A percentile compares a stretch with the other conserved stretches of the same genome.
Conservation (phyloP, 2,113 vertebrate genomes). For the Myiopsitta monachus region DNA sequence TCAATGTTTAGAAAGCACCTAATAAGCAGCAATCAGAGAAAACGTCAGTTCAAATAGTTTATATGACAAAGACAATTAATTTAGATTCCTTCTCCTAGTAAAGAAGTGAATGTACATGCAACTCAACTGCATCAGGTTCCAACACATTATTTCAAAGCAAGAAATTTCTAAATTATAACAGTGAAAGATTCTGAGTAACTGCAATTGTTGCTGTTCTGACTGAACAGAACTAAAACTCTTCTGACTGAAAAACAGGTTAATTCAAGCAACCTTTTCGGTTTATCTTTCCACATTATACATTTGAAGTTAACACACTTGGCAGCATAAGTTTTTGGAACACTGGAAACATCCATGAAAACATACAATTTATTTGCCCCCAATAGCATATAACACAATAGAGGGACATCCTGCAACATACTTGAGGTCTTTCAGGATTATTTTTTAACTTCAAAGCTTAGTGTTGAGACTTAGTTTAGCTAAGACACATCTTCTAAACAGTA, state of each 20-base stretch:
- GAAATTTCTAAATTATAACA: background rate
- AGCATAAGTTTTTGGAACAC: fast-evolving
- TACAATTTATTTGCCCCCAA: background rate
- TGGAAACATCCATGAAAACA: background rate
- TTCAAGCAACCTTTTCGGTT: background rate
- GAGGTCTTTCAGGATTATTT: background rate
- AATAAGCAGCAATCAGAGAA: background rate
- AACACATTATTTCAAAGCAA: background rate
- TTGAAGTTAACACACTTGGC: background rate
- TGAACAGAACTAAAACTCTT: background rate
- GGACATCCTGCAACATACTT: background rate
- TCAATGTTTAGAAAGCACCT: background rate
- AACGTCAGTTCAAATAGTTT: background rate
- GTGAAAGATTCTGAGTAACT: background rate
- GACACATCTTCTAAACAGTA: background rate
- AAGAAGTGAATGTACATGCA: background rate
- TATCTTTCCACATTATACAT: background rate
- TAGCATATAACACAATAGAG: background rate
- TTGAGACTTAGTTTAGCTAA: background rate
- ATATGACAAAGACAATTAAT: background rate
- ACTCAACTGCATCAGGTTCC: background rate
- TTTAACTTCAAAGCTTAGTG: background rate
- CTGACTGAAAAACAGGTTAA: background rate
- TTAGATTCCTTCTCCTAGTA: background rate
- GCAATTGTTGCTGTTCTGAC: background rate